Evolutionary conservation across 2,888 invertebrate species (phyloP).

Genomic region (Aporophyla lueneburgensis): DNA sequence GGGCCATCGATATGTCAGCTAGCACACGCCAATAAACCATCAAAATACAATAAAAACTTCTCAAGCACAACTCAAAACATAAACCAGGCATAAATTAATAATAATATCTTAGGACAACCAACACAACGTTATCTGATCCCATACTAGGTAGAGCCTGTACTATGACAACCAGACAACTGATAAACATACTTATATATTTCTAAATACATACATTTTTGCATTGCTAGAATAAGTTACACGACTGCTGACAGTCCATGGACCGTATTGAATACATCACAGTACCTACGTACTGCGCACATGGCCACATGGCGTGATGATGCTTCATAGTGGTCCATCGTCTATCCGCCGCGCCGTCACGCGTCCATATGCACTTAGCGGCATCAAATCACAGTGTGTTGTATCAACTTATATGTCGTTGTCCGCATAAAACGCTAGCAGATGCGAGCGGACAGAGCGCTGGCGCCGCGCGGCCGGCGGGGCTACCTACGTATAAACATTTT

Average conservation of each 20-base stretch:
- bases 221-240: not conserved
- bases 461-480: slow-evolving; percentile 26
- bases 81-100: not conserved
- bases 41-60: not conserved
- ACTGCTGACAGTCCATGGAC: no score
- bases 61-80: not conserved
- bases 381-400: slow-evolving; percentile 2
- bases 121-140: no score
- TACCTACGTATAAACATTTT: slow-evolving; percentile 62
- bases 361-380: not conserved
- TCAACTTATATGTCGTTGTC: slow-evolving; percentile 45
- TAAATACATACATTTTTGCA: no score
- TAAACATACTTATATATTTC: no score
- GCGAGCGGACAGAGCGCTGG: slow-evolving; percentile 1
- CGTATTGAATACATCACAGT: not conserved
- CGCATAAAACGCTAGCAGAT: slow-evolving; percentile 40
- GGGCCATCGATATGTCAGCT: not conserved
- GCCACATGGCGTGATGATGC: no score
- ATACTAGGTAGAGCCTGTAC: no score
- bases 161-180: no score
- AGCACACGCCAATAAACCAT: not conserved
- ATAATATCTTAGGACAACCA: no score
- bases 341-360: not conserved
- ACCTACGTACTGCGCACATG: not conserved
- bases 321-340: no score